phyloP scores from a whole-genome alignment of 35 echinoderm and acorn worm species.

The Hemicentrotus pulcherrimus region DNA sequence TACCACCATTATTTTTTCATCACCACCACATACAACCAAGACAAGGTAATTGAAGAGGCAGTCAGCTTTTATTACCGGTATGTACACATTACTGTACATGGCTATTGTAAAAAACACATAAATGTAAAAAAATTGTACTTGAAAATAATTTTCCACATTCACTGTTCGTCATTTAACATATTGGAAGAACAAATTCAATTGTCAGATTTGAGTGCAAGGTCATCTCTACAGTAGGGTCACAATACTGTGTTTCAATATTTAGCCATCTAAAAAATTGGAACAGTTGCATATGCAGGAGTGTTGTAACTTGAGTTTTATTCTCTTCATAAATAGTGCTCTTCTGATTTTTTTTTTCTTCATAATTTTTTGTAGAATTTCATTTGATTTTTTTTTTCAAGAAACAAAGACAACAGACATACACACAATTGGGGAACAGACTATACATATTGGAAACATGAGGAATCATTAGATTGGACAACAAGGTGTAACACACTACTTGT shows the following conservation, averaged over 20 bases:
- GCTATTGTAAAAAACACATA: background rate
- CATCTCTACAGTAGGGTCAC: no score
- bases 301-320: background rate
- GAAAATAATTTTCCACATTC: background rate
- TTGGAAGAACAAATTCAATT: background rate
- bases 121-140: background rate
- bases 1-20: background rate
- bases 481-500: no score
- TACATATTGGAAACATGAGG: background rate
- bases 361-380: constrained; percentile 9
- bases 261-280: background rate
- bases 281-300: background rate
- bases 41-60: background rate
- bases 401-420: background rate
- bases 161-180: background rate
- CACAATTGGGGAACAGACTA: background rate
- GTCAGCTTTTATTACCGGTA: background rate
- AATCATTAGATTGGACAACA: no score
- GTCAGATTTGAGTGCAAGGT: background rate
- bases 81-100: background rate
- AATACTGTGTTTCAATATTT: background rate
- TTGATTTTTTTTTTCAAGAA: background rate
- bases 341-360: background rate
- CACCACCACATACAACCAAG: background rate
- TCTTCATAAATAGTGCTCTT: background rate